Evolutionary conservation across 1,140 invertebrate genomes (phyloP), one percentile per base, ranked within the genome.

Genomic region (Episyrphus balteatus): DNA sequence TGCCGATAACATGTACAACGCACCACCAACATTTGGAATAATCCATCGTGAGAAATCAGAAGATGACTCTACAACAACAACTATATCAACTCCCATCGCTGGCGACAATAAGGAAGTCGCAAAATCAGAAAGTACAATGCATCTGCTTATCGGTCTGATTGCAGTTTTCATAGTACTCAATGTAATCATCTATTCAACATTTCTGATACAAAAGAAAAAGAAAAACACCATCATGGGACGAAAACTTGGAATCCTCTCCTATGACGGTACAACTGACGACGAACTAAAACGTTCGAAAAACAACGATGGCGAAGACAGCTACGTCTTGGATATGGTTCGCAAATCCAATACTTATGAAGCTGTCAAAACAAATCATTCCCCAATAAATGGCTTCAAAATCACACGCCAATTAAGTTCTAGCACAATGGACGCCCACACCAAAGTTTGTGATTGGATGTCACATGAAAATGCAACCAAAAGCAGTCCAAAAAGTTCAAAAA

Each of bases 401-500:
- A 77, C 80, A 13, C 66, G 84, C 33, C 80, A 84, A 56, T 76
- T 83, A 54, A 87, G 84, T 1, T 79, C 75, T 11, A 88, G 85
- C 41, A 88, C 86, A 0, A 80, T 90, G 49, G 86, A 88, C 59
- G 83, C 86, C 0, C 83, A 88, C 56, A 83, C 84, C 11, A 88
- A 88, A 73, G 86, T 90, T 3, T 76, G 80, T 46, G 84, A 88
- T 47, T 90, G 86, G 86, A 90, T 90, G 52, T 78, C 83, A 3
- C 75, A 84, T 51, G 82, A 83, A 69, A 79, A 83, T 40, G 75
- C 57, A 61, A 36, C 56, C 71, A 15, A 63, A 48, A 50, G 48
- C 55, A 13, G 41, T 70, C 66, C 52, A 61, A 34, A 45, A 18
- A 45, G 15, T 49, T 54, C n/a, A 59, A 62, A 13, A 21, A 41